phyloP scores from a whole-genome alignment of 1,140 invertebrate species.

The Brevipalpus yothersi region DNA sequence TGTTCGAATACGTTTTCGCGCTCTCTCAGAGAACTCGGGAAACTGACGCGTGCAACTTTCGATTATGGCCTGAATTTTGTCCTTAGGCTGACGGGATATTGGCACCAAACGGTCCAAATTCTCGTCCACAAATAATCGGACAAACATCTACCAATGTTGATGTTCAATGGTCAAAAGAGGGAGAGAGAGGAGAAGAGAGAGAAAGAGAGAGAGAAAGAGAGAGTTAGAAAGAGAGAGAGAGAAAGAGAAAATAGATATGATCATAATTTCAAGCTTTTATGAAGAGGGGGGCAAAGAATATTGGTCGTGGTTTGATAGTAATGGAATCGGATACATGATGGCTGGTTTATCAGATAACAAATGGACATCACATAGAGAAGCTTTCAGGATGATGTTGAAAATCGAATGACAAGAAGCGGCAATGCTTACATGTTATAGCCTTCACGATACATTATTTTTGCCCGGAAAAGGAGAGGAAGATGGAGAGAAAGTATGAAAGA shows the following conservation, averaged over 20 bases:
- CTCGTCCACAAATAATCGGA: constrained; percentile 84
- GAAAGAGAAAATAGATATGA: background rate
- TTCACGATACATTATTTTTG: no score
- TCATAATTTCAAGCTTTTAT: no score
- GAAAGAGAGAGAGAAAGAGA: background rate
- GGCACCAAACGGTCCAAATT: constrained; percentile 86
- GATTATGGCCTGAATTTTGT: constrained; percentile 91
- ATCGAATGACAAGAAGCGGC: no score
- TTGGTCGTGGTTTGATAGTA: background rate
- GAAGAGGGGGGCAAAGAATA: background rate
- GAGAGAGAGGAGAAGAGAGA: background rate
- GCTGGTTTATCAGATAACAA: no score
- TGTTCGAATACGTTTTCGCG: constrained; percentile 74
- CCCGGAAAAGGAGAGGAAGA: no score
- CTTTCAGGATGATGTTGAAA: no score
- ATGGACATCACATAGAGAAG: no score
- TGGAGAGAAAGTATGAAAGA: no score
- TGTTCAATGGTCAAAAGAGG: constrained; percentile 16
- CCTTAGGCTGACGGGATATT: constrained; percentile 89
- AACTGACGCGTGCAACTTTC: constrained; percentile 89
- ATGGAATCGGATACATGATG: background rate
- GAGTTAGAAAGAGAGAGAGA: background rate
- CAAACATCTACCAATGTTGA: constrained; percentile 42
- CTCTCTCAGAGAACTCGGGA: constrained; percentile 79
- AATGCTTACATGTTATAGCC: no score